These are phyloP conservation scores for Aradophagus sp. DNA, from an alignment of 1,140 invertebrate species.

Conservation along the genomic window DNA sequence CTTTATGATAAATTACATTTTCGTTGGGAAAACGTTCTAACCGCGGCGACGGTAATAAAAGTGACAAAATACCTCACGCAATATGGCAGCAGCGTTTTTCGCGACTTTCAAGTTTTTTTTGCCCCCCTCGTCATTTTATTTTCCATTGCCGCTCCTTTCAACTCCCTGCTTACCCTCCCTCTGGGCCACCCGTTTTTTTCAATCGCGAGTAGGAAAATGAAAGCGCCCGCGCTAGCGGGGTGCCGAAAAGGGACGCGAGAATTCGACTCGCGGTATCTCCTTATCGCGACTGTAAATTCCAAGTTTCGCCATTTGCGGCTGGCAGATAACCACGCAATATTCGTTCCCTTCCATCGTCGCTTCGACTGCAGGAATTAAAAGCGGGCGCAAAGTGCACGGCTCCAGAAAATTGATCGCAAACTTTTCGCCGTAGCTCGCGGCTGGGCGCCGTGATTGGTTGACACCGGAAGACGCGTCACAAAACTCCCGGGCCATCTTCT, in stretches of 20 bases:
- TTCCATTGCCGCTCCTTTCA: background rate
- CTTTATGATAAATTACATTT: constrained; percentile 50
- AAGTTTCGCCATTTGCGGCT: constrained; percentile 54
- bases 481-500: constrained; percentile 27
- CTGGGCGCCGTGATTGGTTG: constrained; percentile 33
- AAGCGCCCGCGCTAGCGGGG: constrained; percentile 3
- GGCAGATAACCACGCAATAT: constrained; percentile 56
- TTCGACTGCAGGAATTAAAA: constrained; percentile 52
- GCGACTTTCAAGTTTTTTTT: constrained; percentile 4
- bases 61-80: constrained; percentile 43
- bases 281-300: constrained; percentile 58
- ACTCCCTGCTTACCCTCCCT: no score
- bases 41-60: constrained; percentile 35
- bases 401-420: constrained; percentile 58
- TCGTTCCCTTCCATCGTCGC: constrained; percentile 54
- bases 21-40: constrained; percentile 17
- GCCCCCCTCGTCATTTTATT: constrained; percentile 5
- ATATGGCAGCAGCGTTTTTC: constrained; percentile 22
- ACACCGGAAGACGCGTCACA: constrained; percentile 43
- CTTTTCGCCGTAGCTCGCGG: constrained; percentile 43
- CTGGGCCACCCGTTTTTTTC: constrained; percentile 10
- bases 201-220: constrained; percentile 47
- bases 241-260: constrained; percentile 21
- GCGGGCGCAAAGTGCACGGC: constrained; percentile 43
- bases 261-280: constrained; percentile 17